Percentiles rank a stretch among this genome's conserved stretches.
Evolutionary conservation across 1,140 invertebrate species (phyloP).

Genomic region (Bursaphelenchus mucronatus): DNA sequence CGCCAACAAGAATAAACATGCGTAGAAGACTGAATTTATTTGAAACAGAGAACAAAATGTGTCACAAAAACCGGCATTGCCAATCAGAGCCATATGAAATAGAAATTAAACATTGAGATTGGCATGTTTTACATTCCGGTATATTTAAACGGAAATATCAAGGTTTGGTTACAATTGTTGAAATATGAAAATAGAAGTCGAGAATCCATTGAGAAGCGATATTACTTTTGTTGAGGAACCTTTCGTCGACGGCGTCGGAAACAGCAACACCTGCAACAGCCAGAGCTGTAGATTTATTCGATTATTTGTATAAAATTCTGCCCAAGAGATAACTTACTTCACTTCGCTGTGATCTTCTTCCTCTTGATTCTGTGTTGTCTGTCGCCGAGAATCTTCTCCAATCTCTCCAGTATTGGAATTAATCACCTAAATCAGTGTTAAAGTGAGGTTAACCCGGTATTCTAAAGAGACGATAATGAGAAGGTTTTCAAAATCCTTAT

Average conservation of each 20-base stretch:
- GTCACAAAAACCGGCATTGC: no score
- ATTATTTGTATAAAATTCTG: background rate
- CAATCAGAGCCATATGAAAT: no score
- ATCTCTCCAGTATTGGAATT: slow-evolving; percentile 57
- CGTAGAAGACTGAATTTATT: no score
- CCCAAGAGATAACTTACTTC: slow-evolving; percentile 38
- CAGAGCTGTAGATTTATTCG: slow-evolving; percentile 8
- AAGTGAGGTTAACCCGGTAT: slow-evolving; percentile 21
- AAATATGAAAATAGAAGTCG: slow-evolving; percentile 12
- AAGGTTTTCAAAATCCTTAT: background rate
- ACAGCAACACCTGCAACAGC: slow-evolving; percentile 52
- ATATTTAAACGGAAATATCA: no score
- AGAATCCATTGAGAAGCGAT: slow-evolving; percentile 1
- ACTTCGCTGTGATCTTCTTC: slow-evolving; percentile 57
- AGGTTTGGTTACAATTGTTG: no score
- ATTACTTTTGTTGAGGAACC: slow-evolving; percentile 45
- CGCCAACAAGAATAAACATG: slow-evolving; percentile 2
- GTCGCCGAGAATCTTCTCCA: slow-evolving; percentile 36
- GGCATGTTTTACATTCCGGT: no score
- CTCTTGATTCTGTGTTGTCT: slow-evolving; percentile 26
- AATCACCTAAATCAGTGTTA: slow-evolving; percentile 44
- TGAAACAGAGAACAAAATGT: no score
- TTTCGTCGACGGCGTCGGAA: slow-evolving; percentile 55
- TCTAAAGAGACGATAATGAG: slow-evolving; percentile 8
- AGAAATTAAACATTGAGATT: no score